Evolutionary conservation across 2,113 vertebrate genomes (phyloP), one percentile per base, ranked within the genome.

Genomic region (Eretmochelys imbricata): DNA sequence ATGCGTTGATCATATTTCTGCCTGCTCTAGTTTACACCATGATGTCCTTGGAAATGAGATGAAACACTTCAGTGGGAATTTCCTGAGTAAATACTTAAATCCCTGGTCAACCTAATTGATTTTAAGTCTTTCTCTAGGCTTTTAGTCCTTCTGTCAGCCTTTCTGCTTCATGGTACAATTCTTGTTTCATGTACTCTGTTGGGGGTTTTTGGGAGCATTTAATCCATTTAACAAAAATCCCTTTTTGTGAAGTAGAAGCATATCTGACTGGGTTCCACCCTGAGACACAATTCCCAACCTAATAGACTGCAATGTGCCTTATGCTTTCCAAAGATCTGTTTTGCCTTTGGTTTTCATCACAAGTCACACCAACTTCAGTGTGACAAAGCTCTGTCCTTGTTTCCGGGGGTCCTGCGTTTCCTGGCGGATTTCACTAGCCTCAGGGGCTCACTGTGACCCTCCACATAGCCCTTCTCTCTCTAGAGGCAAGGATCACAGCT

Each of bases 41-140:
- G 31, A 13, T 42, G 0, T 16, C 0, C 2, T 3, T 50, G 62
- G 51, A 12, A 3, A 1, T 0, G 0, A 5, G 4, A 0, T 31
- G 19, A 72, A 38, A 72, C 14, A n/a, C n/a, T 84, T 78, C 29
- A 1, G 2, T 19, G 55, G 54, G 46, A 80, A 35, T 20, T 87
- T 85, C n/a, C 80, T 84, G 85, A 48, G 6, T 6, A 3, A n/a
- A 24, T 55, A 50, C 25, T 80, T 48, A 57, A 65, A 72, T 69
- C 35, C 16, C 35, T 14, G 16, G 5, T 69, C 31, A 17, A 69
- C 62, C 62, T n/a, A 17, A n/a, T 69, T 22, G 31, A 5, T 35
- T 46, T 81, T 0, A 9, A n/a, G 1, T 84, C 84, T 84, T 75
- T 65, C 79, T 51, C 4, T 31, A 54, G n/a, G 8, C 2, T 29